These are phyloP conservation scores for Actenoides lindsayi DNA, from an alignment of 2,113 vertebrate genomes.

Conservation along the genomic window DNA sequence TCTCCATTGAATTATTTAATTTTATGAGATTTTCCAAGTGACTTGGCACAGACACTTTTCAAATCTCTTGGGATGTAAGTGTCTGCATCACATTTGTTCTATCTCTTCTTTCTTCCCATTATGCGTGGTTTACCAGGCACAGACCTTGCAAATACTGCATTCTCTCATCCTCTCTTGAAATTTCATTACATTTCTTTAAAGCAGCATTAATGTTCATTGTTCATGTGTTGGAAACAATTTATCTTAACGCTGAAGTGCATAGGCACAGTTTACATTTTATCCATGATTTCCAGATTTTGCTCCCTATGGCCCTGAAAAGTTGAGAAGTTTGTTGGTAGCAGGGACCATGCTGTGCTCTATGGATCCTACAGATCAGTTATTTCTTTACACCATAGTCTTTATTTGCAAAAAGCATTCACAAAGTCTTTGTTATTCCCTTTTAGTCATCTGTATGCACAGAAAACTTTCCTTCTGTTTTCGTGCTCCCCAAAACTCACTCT, in stretches of 20 bases:
- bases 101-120: background rate
- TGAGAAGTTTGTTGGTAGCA: background rate
- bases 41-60: background rate
- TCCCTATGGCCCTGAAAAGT: background rate
- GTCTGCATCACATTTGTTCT: constrained; percentile 4
- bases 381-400: background rate
- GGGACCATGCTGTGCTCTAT: background rate
- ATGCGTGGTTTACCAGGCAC: background rate
- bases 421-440: background rate
- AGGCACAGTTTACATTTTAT: background rate
- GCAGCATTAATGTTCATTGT: background rate
- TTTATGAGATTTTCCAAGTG: background rate
- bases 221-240: background rate
- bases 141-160: background rate
- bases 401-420: background rate
- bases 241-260: background rate
- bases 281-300: background rate
- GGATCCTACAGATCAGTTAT: background rate
- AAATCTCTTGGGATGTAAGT: background rate
- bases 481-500: background rate
- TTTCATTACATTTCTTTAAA: background rate
- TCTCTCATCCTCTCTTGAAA: background rate
- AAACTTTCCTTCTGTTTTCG: background rate
- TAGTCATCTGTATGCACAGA: background rate
- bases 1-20: constrained; percentile 1